Evolutionary conservation across 2,797 vertebrate genomes (phyloP).

Genomic region (Smutsia temminckii): DNA sequence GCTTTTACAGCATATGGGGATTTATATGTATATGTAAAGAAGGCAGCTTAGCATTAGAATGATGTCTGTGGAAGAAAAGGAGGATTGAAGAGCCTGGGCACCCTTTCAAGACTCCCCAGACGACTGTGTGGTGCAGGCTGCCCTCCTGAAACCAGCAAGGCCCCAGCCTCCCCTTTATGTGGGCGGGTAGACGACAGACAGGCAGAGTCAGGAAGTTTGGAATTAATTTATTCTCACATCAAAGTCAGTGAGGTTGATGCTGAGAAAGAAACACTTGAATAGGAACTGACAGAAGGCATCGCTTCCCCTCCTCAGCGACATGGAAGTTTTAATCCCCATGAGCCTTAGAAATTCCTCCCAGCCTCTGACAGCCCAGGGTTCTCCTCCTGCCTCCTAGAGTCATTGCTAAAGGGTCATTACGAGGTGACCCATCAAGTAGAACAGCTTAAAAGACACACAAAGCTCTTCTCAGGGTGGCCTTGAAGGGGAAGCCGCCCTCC

Average conservation of each 20-base stretch:
- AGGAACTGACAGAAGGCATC: slow-evolving; percentile 64
- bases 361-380: slow-evolving; percentile 13
- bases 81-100: not conserved
- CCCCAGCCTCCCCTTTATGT: slow-evolving; percentile 13
- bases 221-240: slow-evolving; percentile 63
- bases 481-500: not conserved
- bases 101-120: slow-evolving; percentile 35
- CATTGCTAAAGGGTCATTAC: not conserved
- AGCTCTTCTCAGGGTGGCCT: not conserved
- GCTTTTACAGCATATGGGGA: too few relatives aligned
- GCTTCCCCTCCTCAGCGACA: not conserved
- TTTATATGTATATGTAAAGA: not conserved
- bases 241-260: slow-evolving; percentile 54
- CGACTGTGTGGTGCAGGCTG: slow-evolving; percentile 39
- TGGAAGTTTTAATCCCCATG: slow-evolving; percentile 5
- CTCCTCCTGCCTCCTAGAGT: slow-evolving; percentile 10
- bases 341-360: slow-evolving; percentile 50
- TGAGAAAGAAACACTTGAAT: slow-evolving; percentile 61
- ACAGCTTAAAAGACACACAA: not conserved
- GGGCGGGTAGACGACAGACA: slow-evolving; percentile 54
- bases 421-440: slow-evolving; percentile 32
- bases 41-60: not conserved
- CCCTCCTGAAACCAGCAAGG: slow-evolving; percentile 50
- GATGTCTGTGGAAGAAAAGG: not conserved
- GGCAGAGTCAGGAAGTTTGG: slow-evolving; percentile 54